phyloP scores from a whole-genome alignment of 2,888 invertebrate species.

The Cataglyphis cursor region DNA sequence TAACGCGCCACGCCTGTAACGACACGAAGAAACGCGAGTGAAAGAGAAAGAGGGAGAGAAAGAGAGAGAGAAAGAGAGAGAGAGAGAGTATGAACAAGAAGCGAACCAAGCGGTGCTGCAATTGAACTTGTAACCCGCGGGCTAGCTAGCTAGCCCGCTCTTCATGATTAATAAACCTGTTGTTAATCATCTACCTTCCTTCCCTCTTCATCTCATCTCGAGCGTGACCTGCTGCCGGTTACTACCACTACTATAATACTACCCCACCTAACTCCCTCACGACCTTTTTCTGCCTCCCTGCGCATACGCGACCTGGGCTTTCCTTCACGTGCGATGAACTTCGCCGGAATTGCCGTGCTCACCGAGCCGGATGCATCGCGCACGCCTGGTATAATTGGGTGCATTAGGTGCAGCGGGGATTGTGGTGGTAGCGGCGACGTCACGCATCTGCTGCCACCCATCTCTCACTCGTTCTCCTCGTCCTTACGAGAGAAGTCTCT shows the following conservation, averaged over 20 bases:
- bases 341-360: conserved; percentile 51
- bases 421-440: conserved; percentile 14
- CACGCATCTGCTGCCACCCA: conserved; percentile 44
- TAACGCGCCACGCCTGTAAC: conserved; percentile 57
- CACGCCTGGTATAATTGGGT: conserved; percentile 53
- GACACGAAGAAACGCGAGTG: conserved; percentile 26
- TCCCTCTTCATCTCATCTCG: not conserved
- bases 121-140: conserved; percentile 51
- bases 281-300: conserved; percentile 54
- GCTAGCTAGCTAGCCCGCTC: not conserved
- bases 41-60: not conserved
- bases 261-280: not conserved
- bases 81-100: conserved; percentile 5
- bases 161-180: conserved; percentile 63
- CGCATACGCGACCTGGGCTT: conserved; percentile 31
- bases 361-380: conserved; percentile 52
- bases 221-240: conserved; percentile 15
- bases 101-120: conserved; percentile 15
- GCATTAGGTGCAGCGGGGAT: conserved; percentile 39
- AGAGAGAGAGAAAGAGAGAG: not conserved
- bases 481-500: not conserved
- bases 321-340: conserved; percentile 36
- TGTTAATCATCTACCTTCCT: conserved; percentile 43
- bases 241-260: not conserved
- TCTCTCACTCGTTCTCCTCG: conserved; percentile 27